These are phyloP conservation scores for Montipora foliosa DNA, from an alignment of 64 coral and sea anemone genomes.

Conservation along the genomic window DNA sequence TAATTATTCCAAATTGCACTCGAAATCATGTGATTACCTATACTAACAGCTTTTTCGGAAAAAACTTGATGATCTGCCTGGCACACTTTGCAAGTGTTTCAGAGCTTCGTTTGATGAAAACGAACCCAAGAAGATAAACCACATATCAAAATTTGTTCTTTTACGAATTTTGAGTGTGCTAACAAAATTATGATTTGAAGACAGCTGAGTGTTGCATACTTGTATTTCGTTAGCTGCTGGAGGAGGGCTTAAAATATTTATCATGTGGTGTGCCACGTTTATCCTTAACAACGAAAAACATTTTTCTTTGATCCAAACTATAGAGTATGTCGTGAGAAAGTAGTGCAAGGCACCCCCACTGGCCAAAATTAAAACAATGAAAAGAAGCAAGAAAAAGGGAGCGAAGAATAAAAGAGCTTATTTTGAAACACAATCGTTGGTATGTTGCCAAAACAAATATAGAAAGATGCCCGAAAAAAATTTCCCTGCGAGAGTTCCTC, in stretches of 20 bases:
- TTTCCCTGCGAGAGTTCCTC: neutral
- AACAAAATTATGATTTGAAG: no score
- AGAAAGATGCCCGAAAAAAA: neutral
- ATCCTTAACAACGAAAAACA: constrained; percentile 38
- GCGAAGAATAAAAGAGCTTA: neutral
- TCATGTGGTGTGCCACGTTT: neutral
- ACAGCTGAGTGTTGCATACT: neutral
- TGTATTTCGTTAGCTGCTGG: neutral
- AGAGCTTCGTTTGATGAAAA: no score
- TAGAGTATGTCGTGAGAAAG: neutral
- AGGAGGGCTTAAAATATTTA: neutral
- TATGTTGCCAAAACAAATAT: no score
- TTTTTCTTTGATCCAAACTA: neutral
- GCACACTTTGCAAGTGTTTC: no score
- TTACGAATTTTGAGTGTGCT: no score
- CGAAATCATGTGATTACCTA: no score
- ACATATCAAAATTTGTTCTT: no score
- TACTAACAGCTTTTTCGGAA: no score
- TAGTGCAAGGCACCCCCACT: neutral
- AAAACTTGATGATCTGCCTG: no score
- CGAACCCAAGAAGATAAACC: no score
- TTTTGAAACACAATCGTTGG: neutral
- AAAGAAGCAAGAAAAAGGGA: neutral
- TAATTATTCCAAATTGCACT: no score
- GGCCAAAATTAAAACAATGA: neutral